phyloP scores from a whole-genome alignment of 1,140 invertebrate genomes.

The Mylabris phalerata region DNA sequence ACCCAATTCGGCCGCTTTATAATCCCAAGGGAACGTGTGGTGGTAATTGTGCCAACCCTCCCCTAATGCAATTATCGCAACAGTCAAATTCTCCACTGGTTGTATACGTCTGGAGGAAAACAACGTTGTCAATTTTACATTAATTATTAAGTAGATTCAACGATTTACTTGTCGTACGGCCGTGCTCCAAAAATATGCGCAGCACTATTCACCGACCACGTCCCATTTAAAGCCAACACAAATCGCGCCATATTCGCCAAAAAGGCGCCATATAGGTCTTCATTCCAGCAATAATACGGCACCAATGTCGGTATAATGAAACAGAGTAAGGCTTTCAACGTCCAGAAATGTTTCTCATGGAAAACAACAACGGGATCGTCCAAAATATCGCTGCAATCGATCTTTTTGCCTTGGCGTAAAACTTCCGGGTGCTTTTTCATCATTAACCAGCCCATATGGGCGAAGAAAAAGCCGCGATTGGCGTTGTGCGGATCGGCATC shows the following conservation, averaged over 20 bases:
- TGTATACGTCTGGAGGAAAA: constrained; percentile 51
- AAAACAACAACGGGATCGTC: constrained; percentile 15
- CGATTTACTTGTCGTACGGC: constrained; percentile 56
- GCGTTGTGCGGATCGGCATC: constrained; percentile 67
- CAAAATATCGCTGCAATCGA: constrained; percentile 59
- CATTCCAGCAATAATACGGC: constrained; percentile 48
- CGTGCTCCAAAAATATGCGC: constrained; percentile 71
- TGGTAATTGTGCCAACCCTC: constrained; percentile 92
- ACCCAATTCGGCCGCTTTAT: constrained; percentile 63
- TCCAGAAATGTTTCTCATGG: constrained; percentile 57
- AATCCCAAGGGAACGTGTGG: constrained; percentile 84
- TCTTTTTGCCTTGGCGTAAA: constrained; percentile 50
- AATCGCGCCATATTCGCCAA: constrained; percentile 56
- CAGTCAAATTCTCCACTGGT: constrained; percentile 55
- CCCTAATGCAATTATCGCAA: constrained; percentile 53
- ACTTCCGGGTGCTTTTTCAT: constrained; percentile 62
- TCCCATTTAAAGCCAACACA: constrained; percentile 63
- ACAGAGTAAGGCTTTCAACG: constrained; percentile 63
- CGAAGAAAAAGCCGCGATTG: constrained; percentile 62
- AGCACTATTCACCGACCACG: constrained; percentile 84
- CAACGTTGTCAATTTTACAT: neutral
- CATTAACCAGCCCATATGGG: constrained; percentile 68
- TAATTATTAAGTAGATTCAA: neutral
- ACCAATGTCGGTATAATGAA: constrained; percentile 58
- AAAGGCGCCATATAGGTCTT: constrained; percentile 41